phyloP scores from a whole-genome alignment of 2,113 vertebrate species.

The Nyctibius bracteatus region DNA sequence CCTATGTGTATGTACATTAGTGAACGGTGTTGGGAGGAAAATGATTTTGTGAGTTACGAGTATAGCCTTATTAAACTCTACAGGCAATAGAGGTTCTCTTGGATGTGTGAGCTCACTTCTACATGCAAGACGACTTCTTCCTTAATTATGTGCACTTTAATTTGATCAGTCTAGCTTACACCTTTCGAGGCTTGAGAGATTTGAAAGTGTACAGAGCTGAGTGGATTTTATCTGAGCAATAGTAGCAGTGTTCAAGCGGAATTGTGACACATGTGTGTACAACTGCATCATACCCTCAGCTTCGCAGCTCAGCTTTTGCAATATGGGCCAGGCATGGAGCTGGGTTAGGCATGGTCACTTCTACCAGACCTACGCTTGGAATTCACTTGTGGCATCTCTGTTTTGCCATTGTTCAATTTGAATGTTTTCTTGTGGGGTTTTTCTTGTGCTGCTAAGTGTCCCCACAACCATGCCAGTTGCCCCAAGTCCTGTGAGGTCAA shows the following conservation, averaged over 20 bases:
- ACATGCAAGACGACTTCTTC: not conserved
- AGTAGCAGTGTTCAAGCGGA: not conserved
- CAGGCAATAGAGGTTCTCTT: not conserved
- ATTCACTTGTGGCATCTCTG: not conserved
- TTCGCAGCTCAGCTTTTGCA: not conserved
- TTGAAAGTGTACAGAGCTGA: not conserved
- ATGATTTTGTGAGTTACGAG: not conserved
- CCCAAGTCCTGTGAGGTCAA: not conserved
- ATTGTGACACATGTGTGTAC: rapidly evolving
- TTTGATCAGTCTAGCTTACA: not conserved
- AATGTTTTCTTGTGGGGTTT: not conserved
- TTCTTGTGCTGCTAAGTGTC: not conserved
- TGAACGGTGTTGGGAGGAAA: not conserved
- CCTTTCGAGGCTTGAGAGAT: not conserved
- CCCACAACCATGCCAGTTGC: not conserved
- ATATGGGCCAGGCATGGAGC: rapidly evolving
- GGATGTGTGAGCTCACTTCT: not conserved
- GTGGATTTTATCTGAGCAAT: not conserved
- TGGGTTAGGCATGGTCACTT: not conserved
- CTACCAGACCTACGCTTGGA: not conserved
- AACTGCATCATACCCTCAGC: not conserved
- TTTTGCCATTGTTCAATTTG: not conserved
- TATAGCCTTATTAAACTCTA: not conserved
- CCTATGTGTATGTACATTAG: not conserved
- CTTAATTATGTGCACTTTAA: not conserved